Evolutionary conservation across 2,113 vertebrate genomes (phyloP).

Genomic region (Collichthys lucidus): DNA sequence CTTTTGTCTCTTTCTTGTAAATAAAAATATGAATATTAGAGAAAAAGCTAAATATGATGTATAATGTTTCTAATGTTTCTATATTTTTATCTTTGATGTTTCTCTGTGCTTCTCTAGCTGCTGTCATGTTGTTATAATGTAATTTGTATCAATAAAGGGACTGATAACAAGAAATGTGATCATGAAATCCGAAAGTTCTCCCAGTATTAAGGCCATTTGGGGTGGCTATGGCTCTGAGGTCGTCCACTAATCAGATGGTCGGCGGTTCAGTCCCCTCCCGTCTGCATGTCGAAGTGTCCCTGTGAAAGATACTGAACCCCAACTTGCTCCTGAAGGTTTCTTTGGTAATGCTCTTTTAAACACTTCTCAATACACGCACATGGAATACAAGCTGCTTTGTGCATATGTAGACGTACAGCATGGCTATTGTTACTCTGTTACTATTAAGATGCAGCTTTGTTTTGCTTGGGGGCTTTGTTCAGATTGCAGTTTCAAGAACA

Average conservation of each 20-base stretch:
- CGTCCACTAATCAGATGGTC: too few species aligned
- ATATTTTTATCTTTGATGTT: background rate
- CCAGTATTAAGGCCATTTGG: background rate
- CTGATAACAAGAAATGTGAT: background rate
- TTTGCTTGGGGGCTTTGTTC: background rate
- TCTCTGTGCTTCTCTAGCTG: background rate
- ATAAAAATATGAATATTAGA: background rate
- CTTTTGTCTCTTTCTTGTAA: background rate
- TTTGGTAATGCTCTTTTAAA: constrained; percentile 18
- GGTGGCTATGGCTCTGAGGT: too few species aligned
- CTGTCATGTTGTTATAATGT: background rate
- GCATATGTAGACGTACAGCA: background rate
- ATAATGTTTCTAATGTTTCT: too few species aligned
- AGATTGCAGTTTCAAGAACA: background rate
- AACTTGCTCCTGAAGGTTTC: background rate
- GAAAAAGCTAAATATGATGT: background rate
- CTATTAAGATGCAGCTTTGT: background rate
- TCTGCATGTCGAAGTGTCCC: too few species aligned
- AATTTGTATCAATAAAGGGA: background rate
- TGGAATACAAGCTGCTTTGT: background rate
- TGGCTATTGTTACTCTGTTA: background rate
- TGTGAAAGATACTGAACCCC: too few species aligned
- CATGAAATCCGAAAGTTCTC: background rate
- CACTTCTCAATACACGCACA: background rate
- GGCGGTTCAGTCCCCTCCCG: too few species aligned